These are phyloP conservation scores for Suillia variegata DNA, from an alignment of 2,888 invertebrate species.

Conservation along the genomic window DNA sequence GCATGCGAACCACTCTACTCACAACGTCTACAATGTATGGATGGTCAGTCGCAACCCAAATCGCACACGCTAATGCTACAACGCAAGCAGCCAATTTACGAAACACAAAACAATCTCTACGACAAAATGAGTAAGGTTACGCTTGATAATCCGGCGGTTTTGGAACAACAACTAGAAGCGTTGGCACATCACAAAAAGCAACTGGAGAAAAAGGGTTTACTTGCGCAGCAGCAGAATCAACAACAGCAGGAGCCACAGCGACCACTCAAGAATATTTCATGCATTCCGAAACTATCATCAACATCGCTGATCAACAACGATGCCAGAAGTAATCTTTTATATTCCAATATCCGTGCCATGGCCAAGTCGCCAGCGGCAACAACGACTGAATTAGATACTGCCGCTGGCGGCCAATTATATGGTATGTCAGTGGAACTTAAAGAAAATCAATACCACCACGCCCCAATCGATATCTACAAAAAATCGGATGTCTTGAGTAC, in stretches of 20 bases:
- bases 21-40: slow-evolving; percentile 67
- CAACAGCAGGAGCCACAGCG: slow-evolving; percentile 19
- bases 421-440: no score
- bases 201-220: slow-evolving; percentile 53
- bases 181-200: slow-evolving; percentile 61
- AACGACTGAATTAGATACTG: no score
- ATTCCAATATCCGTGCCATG: no score
- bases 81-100: slow-evolving; percentile 39
- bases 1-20: slow-evolving; percentile 78
- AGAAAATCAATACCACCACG: no score
- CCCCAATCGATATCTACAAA: no score
- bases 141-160: slow-evolving; percentile 56
- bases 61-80: slow-evolving; percentile 28
- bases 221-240: slow-evolving; percentile 37
- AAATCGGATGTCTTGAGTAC: no score
- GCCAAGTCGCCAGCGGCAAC: no score
- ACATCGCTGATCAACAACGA: slow-evolving; percentile 31
- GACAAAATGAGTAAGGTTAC: slow-evolving; percentile 46
- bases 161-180: slow-evolving; percentile 59
- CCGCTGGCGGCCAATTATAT: no score
- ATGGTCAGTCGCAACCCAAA: slow-evolving; percentile 16
- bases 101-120: slow-evolving; percentile 28
- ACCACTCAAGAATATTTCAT: not conserved
- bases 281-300: slow-evolving; percentile 42
- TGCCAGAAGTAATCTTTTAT: no score